Conservation (phyloP, 2,113 vertebrate genomes). For the Propithecus coquereli region DNA sequence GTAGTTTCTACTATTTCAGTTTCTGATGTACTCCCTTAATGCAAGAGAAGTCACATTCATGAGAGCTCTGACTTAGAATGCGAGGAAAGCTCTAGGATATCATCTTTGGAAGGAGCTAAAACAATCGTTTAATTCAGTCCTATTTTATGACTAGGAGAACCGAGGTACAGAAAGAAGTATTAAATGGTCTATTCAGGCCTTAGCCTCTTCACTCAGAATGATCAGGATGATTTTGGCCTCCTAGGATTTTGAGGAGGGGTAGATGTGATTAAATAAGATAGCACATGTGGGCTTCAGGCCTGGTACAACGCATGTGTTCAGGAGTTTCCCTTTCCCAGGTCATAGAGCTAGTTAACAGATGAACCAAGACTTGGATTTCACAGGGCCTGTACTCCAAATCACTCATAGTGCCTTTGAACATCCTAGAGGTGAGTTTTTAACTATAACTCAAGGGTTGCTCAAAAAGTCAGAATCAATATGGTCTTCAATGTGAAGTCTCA, state of each 20-base stretch:
- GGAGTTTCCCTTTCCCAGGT: not conserved
- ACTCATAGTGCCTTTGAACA: not conserved
- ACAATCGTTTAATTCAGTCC: not conserved
- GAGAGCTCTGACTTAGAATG: not conserved
- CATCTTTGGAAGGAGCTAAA: slow-evolving; percentile 19
- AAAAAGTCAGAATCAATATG: not conserved
- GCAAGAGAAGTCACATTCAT: not conserved
- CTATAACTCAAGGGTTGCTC: not conserved
- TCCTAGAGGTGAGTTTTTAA: not conserved
- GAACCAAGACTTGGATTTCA: not conserved
- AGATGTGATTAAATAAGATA: not conserved
- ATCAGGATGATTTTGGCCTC: not conserved
- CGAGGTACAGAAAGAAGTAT: not conserved
- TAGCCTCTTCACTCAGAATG: not conserved
- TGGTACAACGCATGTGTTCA: not conserved
- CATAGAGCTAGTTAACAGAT: not conserved
- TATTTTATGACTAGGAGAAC: not conserved
- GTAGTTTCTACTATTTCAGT: not conserved
- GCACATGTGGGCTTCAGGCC: not conserved
- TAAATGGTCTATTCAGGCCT: not conserved
- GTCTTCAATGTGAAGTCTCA: not conserved
- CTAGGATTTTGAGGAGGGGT: not conserved
- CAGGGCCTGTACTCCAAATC: not conserved
- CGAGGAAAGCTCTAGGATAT: not conserved
- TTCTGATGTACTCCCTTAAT: not conserved